Conservation (phyloP, 2,888 invertebrate genomes). For the Mesochorus sp. region DNA sequence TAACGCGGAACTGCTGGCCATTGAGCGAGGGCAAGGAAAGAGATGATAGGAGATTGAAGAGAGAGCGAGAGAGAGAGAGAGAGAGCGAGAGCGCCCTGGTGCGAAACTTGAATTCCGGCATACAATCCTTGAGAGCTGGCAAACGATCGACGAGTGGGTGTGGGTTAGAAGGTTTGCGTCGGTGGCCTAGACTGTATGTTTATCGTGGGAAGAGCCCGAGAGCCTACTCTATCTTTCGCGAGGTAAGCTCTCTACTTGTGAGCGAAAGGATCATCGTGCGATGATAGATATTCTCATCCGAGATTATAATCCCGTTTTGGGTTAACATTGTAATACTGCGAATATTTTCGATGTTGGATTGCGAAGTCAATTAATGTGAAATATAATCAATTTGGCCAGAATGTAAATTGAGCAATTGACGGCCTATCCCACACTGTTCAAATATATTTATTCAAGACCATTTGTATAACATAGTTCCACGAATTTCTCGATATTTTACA, state of each 20-base stretch:
- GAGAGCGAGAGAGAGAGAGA: background rate
- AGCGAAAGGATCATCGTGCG: conserved; percentile 8
- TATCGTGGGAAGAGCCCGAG: conserved; percentile 24
- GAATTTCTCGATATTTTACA: background rate
- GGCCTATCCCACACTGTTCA: too few species aligned
- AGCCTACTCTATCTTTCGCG: conserved; percentile 13
- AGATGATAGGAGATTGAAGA: background rate
- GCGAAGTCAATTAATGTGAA: background rate
- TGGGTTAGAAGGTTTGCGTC: conserved; percentile 33
- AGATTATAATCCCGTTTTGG: conserved; percentile 34
- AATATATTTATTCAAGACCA: too few species aligned
- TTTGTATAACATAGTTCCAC: too few species aligned
- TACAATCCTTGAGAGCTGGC: conserved; percentile 14
- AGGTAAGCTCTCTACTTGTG: conserved; percentile 1
- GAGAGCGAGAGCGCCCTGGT: conserved; percentile 20
- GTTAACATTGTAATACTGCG: conserved; percentile 5
- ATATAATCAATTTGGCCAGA: too few species aligned
- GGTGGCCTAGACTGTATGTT: conserved; percentile 12
- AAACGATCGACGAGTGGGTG: conserved; percentile 38
- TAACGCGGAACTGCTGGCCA: conserved; percentile 44
- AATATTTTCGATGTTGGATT: background rate
- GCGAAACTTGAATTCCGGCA: conserved; percentile 23
- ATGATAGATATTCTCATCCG: conserved; percentile 8
- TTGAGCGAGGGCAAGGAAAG: conserved; percentile 10
- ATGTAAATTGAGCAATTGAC: background rate